These are phyloP conservation scores for Miichthys miiuy DNA, from an alignment of 2,797 vertebrate species.

Conservation along the genomic window DNA sequence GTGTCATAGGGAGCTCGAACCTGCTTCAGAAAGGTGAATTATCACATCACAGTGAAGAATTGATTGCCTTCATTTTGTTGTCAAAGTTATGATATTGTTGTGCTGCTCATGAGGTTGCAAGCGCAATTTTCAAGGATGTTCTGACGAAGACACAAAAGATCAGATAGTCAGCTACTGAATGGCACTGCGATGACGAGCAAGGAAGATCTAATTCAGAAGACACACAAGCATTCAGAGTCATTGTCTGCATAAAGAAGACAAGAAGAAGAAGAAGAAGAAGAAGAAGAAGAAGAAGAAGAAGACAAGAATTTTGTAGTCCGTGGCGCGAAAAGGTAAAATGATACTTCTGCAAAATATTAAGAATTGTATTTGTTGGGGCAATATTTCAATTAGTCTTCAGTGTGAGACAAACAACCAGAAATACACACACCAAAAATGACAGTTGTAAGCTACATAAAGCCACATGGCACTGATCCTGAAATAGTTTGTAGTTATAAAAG, in stretches of 20 bases:
- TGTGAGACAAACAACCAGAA: neutral
- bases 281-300: neutral
- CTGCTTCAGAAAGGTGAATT: neutral
- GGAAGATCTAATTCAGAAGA: neutral
- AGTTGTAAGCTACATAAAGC: neutral
- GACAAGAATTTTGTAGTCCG: neutral
- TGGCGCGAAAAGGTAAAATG: neutral
- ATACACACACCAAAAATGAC: neutral
- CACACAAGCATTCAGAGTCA: neutral
- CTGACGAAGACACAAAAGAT: neutral
- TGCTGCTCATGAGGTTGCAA: neutral
- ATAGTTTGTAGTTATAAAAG: neutral
- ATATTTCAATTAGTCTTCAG: neutral
- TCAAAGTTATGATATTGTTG: slow-evolving; percentile 1
- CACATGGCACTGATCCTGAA: neutral
- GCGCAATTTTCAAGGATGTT: slow-evolving; percentile 8
- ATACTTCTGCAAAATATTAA: neutral
- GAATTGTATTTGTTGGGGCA: too few species aligned
- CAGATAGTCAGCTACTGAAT: neutral
- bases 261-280: neutral
- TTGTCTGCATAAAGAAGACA: neutral
- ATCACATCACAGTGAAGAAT: neutral
- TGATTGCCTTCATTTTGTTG: slow-evolving; percentile 6
- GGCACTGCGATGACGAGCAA: neutral
- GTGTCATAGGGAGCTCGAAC: neutral